Conservation (phyloP, 2,797 vertebrate genomes). For the Coluber constrictor region DNA sequence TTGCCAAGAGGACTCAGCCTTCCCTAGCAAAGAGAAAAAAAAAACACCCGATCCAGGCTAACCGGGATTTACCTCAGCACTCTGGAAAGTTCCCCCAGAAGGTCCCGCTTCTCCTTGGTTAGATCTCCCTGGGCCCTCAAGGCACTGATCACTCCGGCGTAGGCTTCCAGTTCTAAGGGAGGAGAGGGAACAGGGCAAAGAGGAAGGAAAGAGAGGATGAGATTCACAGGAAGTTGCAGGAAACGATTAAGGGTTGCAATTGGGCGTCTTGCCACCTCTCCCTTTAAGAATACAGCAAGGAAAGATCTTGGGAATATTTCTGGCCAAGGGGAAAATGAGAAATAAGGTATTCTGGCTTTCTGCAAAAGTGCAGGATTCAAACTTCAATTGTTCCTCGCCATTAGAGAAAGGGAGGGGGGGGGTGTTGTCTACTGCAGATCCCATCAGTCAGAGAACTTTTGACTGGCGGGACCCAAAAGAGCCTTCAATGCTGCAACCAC, state of each 20-base stretch:
- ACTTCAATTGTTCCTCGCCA: background rate
- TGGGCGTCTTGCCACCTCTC: too few species aligned
- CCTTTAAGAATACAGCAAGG: background rate
- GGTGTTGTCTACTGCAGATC: too few species aligned
- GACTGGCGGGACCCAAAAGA: too few species aligned
- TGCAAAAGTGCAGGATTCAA: background rate
- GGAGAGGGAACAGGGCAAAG: background rate
- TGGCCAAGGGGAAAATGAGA: background rate
- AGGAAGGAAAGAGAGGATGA: background rate
- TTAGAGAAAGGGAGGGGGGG: too few species aligned
- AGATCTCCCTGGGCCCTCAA: conserved; percentile 96
- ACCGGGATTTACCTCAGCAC: conserved; percentile 84
- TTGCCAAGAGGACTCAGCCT: background rate
- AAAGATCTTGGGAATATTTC: too few species aligned
- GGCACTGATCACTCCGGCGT: conserved; percentile 95
- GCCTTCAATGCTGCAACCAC: too few species aligned
- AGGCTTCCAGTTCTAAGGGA: conserved; percentile 93
- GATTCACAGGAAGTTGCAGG: background rate
- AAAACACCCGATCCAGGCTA: background rate
- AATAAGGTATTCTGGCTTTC: background rate
- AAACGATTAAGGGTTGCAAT: background rate
- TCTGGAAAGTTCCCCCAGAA: conserved; percentile 95
- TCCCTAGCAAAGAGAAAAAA: background rate
- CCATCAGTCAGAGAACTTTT: too few species aligned
- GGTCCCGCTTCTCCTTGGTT: conserved; percentile 96